Evolutionary conservation across 2,797 vertebrate species (phyloP), one percentile per base, ranked within the genome.

Genomic region (Acanthis flammea): DNA sequence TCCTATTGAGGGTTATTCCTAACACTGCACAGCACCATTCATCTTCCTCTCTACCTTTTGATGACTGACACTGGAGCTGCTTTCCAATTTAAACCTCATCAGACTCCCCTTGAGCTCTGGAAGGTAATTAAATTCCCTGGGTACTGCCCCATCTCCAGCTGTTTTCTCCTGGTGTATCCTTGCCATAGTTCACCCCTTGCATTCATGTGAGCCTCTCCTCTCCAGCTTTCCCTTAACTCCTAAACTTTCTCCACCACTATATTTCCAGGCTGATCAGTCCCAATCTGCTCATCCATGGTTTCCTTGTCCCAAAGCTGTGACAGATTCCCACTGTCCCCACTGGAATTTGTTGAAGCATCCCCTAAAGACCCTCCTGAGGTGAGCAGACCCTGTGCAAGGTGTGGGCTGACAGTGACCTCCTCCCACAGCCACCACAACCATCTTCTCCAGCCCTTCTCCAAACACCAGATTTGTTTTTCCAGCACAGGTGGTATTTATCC

Each of bases 81-180:
- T 80, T 83, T 44, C n/a, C 73, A 57, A 57, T 80, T 86, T 84
- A 86, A 90, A 88, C 12, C 68, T 80, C 68, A 55, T 83, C 75
- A 91, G 73, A 45, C 19, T 35, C 30, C 30, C 71, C 68, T 15
- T 67, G 57, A 92, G 58, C 76, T 80, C 79, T 6, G 13, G 73
- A 80, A 88, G 50, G 15, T 61, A 92, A 92, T 77, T 77, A 61
- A 74, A 88, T 60, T 76, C 17, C 67, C 60, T 51, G 14, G 42
- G 42, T 15, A 15, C 15, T 73, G 14, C n/a, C 37, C 31, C 14
- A 6, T 57, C 31, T 75, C 58, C 33, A 42, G 27, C 15, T 57
- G 14, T 31, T 88, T 75, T 44, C 67, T 47, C 16, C 45, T 44
- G 37, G 12, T 12, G 10, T 28, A 23, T 22, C 24, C 13, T 44